phyloP scores from a whole-genome alignment of 37 sponge, comb jelly and placozoan species.

The Halichondria panicea region DNA sequence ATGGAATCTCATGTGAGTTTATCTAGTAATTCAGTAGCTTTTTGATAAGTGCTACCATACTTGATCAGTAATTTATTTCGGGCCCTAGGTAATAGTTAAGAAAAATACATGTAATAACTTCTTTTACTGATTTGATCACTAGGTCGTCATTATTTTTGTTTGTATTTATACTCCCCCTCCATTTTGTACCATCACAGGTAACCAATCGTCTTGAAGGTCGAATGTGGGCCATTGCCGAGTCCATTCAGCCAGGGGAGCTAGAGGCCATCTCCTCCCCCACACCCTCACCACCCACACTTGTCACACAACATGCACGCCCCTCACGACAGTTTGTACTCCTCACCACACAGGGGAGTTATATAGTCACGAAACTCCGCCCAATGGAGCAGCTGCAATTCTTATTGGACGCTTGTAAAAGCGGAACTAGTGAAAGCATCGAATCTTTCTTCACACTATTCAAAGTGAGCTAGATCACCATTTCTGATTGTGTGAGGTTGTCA shows the following conservation, averaged over 20 bases:
- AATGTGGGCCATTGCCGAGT: constrained; percentile 83
- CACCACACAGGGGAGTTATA: constrained; percentile 77
- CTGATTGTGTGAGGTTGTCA: neutral
- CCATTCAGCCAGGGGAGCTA: constrained; percentile 61
- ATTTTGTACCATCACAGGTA: constrained; percentile 9
- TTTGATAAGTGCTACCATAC: neutral
- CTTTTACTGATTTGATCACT: neutral
- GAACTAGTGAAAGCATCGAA: constrained; percentile 57
- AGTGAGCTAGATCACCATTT: constrained; percentile 30
- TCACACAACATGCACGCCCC: constrained; percentile 83
- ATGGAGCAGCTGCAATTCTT: constrained; percentile 86
- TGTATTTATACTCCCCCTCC: neutral
- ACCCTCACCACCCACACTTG: constrained; percentile 79
- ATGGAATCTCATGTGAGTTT: constrained; percentile 68
- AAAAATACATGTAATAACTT: neutral
- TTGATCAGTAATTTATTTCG: neutral
- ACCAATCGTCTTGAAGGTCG: constrained; percentile 64
- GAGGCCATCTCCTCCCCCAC: constrained; percentile 25
- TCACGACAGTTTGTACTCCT: constrained; percentile 74
- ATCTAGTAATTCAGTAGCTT: neutral
- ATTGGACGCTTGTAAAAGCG: constrained; percentile 54
- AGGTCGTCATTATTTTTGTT: neutral
- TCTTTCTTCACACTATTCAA: constrained; percentile 83
- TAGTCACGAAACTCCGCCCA: constrained; percentile 75
- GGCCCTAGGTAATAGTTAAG: neutral